These are phyloP conservation scores for Hippopotamyrus pictus DNA, from an alignment of 2,797 vertebrate genomes.

Conservation along the genomic window DNA sequence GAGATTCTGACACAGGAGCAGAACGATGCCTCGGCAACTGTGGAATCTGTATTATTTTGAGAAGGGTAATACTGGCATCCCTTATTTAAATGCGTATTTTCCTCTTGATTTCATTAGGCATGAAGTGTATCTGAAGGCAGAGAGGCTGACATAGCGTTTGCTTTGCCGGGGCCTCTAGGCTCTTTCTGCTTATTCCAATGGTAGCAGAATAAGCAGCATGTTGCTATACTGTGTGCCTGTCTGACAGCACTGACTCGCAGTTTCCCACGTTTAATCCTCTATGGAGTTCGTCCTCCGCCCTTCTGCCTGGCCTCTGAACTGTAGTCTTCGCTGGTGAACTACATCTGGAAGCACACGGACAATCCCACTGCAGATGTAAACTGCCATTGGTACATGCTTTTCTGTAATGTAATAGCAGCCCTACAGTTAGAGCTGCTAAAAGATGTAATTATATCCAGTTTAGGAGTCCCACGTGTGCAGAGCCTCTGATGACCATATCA, in stretches of 20 bases:
- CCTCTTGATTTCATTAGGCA: background rate
- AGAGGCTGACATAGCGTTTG: background rate
- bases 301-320: background rate
- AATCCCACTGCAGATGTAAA: background rate
- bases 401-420: background rate
- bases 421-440: background rate
- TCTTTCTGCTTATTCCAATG: background rate
- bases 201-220: background rate
- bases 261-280: background rate
- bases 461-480: background rate
- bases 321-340: background rate
- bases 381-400: background rate
- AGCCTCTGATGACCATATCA: background rate
- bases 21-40: background rate
- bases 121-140: background rate
- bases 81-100: background rate
- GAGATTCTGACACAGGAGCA: background rate
- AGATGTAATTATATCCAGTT: constrained; percentile 1
- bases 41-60: background rate
- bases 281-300: background rate
- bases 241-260: background rate
- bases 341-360: background rate
- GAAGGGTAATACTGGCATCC: background rate
- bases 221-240: background rate
- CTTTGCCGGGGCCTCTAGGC: background rate